Conservation (phyloP, 2,113 vertebrate genomes). For the Athene cunicularia region DNA sequence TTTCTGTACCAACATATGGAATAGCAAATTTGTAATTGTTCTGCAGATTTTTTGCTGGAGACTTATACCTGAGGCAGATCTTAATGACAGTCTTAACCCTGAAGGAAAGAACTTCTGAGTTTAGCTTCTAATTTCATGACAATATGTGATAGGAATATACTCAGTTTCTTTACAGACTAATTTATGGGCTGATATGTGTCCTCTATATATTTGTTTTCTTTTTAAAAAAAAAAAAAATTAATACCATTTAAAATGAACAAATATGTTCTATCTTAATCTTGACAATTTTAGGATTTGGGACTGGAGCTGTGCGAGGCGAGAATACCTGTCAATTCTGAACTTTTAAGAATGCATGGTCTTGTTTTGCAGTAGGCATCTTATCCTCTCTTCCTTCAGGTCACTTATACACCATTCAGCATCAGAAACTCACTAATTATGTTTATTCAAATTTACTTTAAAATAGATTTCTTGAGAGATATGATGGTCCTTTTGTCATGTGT, state of each 20-base stretch:
- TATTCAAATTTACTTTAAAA: background rate
- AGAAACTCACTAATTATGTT: background rate
- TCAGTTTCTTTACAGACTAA: too few relatives aligned
- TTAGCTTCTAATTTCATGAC: background rate
- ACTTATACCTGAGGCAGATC: background rate
- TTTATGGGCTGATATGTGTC: background rate
- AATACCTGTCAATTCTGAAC: background rate
- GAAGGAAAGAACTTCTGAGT: background rate
- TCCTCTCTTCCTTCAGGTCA: background rate
- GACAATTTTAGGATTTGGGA: background rate
- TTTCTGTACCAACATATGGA: background rate
- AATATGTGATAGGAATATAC: background rate
- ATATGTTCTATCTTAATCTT: background rate
- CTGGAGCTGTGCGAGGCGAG: background rate
- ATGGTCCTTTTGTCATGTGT: background rate
- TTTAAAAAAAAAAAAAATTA: background rate
- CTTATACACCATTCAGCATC: background rate
- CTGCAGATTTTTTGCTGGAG: background rate
- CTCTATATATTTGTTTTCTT: background rate
- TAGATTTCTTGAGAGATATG: background rate
- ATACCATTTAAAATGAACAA: background rate
- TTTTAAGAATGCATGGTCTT: background rate
- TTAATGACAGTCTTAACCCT: background rate
- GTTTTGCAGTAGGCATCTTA: background rate
- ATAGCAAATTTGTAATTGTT: background rate